Conservation (phyloP, 1,140 invertebrate species). For the Nilaparvata lugens region DNA sequence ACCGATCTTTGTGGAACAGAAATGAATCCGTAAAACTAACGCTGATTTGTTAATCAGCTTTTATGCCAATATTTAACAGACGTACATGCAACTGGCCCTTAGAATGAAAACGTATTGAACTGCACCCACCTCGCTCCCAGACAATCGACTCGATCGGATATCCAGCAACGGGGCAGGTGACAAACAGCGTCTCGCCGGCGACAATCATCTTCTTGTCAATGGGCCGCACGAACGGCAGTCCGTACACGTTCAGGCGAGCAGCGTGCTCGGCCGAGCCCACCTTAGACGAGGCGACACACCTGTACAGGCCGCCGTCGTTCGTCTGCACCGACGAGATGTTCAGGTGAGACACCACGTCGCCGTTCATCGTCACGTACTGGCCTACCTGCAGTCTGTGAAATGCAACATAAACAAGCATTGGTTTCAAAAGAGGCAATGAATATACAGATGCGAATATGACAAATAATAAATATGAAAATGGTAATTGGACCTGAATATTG, state of each 20-base stretch:
- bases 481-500: no score
- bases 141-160: constrained; percentile 88
- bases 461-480: no score
- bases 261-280: constrained; percentile 80
- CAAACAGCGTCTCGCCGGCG: constrained; percentile 77
- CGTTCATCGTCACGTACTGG: constrained; percentile 77
- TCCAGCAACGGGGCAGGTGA: constrained; percentile 88
- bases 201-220: constrained; percentile 94
- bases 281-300: constrained; percentile 84
- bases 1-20: no score
- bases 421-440: no score
- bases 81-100: no score
- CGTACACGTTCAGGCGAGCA: constrained; percentile 85
- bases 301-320: constrained; percentile 88
- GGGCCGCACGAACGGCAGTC: constrained; percentile 75
- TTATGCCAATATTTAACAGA: no score
- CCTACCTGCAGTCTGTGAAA: constrained; percentile 59
- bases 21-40: no score
- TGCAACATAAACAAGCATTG: constrained; percentile 7
- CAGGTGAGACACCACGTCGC: constrained; percentile 87
- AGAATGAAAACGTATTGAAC: no score
- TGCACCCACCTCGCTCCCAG: constrained; percentile 68
- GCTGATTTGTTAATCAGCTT: no score
- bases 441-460: no score
- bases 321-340: constrained; percentile 88